Base-by-base conservation (phyloP, 1,140 invertebrate genomes). In the Rhagoletis pomonella region DNA sequence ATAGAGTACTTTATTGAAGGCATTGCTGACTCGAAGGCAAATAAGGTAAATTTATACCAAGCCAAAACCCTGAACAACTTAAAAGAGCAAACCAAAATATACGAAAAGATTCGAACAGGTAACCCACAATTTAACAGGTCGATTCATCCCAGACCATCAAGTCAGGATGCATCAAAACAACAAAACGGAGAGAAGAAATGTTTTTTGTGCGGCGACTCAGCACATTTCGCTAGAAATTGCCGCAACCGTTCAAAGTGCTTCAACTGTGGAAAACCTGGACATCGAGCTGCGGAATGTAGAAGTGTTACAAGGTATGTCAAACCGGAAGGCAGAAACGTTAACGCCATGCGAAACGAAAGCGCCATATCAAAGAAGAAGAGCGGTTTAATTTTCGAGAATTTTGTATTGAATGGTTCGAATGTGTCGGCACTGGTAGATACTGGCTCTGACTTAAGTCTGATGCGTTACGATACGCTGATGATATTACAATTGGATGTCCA, bases 311-410 rank as follows among this genome's bases (percentile, higher is more conserved):
- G n/a, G 39, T 5, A n/a, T 7, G 39, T 67, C 6, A 67, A 67
- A n/a, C n/a, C 39, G 65, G 65, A 67, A 67, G 39, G 39, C 6
- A 42, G 65, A 12, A 19, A n/a, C n/a, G 65, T 67, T n/a, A 67
- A 67, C 39, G 39, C 39, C 9, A 67, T 67, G 58, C 58, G 58
- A 67, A 67, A 67, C 39, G 65, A 67, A 67, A 5, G 7, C 9
- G n/a, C 7, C n/a, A n/a, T n/a, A 6, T 6, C n/a, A 42, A 42
- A 67, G 65, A 67, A 67, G 65, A 67, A 67, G 17, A 67, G 65
- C 65, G 39, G 39, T n/a, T 67, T 67, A 42, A 67, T 67, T n/a
- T 67, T 67, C 39, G n/a, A 67, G 65, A n/a, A 67, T n/a, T 59
- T 59, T 6, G 6, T 59, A 12, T 12, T 59, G 58, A 59, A 59